Base-by-base conservation (phyloP, 1,140 invertebrate species). In the Nymphalis io region DNA sequence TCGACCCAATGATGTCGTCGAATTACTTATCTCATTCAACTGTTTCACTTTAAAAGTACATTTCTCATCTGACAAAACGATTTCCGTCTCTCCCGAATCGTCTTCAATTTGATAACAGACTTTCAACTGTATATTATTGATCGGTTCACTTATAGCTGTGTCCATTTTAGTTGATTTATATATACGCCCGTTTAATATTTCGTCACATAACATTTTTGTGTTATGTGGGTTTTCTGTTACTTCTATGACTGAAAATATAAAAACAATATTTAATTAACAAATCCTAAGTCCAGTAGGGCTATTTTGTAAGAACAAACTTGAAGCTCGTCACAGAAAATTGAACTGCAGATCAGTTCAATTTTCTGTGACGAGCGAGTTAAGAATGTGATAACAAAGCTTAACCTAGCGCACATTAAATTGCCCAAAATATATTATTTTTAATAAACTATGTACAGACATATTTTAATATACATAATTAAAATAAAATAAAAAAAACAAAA, bases 191-290 rank as follows among this genome's bases (percentile, higher is more conserved):
- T 92, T 92, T 66, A 86, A 72, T 27, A 90, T 83, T 66, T 87
- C 80, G 73, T 91, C 71, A 70, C 81, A 82, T 39, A 92, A 67
- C 40, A 81, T 42, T 38, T 75, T 75, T 40, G 92, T 89, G 74
- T 88, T 73, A 15, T 91, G 86, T 70, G 65, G 77, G 75, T 66
- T 92, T 80, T 89, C 93, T 76, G 83, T 93, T 78, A 86, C 75
- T 92, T 85, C 93, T 13, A 93, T 89, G 6, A 93, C 93, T 89
- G 88, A 78, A 94, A 62, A 58, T 27, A 42, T 65, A 48, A 53
- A 62, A 46, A 60, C n/a, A n/a, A n/a, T n/a, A n/a, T n/a, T n/a
- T n/a, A n/a, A n/a, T n/a, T n/a, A n/a, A n/a, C n/a, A n/a, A n/a
- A n/a, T n/a, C n/a, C n/a, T n/a, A n/a, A n/a, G n/a, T n/a, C n/a